Conservation (phyloP, 1,140 invertebrate species). For the Ceratina calcarata region DNA sequence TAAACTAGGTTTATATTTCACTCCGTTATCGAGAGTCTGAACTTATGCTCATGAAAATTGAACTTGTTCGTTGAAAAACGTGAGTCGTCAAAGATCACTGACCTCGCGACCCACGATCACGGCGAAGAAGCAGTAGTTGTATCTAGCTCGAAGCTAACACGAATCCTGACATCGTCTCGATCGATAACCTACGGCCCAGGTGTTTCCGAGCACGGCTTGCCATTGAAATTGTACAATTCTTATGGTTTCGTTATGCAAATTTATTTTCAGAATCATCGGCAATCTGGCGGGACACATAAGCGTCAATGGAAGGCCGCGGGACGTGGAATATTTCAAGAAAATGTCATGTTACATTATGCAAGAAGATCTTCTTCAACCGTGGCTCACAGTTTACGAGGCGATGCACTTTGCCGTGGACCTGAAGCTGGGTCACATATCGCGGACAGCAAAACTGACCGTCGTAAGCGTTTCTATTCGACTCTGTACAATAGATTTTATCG, state of each 20-base stretch:
- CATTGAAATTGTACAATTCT: no score
- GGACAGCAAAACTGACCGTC: constrained; percentile 85
- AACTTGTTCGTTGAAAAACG: no score
- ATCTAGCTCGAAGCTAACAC: not conserved
- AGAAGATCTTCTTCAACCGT: constrained; percentile 92
- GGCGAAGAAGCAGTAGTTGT: constrained; percentile 17
- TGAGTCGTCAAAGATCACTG: constrained; percentile 37
- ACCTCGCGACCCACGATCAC: constrained; percentile 54
- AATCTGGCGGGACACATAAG: constrained; percentile 83
- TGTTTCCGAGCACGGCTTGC: no score
- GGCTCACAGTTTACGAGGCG: constrained; percentile 91
- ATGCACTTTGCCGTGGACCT: constrained; percentile 93
- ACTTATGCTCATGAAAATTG: no score
- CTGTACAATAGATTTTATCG: no score
- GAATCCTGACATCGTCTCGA: constrained; percentile 2
- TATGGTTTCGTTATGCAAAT: no score
- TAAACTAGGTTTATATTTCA: not conserved
- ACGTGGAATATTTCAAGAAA: constrained; percentile 90
- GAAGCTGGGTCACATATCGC: constrained; percentile 87
- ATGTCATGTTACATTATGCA: constrained; percentile 97
- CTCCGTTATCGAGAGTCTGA: not conserved
- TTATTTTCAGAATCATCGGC: constrained; percentile 60
- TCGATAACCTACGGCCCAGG: constrained; percentile 9
- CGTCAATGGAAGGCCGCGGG: constrained; percentile 88
- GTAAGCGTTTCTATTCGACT: constrained; percentile 83